Evolutionary conservation across 2,113 vertebrate species (phyloP).

Genomic region (Talpa occidentalis): DNA sequence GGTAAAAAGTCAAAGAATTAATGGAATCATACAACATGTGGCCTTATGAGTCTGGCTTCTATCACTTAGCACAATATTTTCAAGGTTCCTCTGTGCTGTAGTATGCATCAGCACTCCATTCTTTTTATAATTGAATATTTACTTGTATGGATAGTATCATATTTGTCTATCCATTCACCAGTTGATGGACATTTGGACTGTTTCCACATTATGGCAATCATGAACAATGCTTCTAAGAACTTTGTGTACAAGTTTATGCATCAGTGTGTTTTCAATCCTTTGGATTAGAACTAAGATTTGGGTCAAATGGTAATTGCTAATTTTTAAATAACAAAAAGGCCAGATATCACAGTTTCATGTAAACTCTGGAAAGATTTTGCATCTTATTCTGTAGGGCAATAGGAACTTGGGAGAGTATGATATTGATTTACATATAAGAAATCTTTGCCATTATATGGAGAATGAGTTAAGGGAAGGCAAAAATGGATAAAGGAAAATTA

Average conservation of each 20-base stretch:
- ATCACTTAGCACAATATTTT: constrained; percentile 1
- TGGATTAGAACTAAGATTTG: not conserved
- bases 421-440: not conserved
- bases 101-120: not conserved
- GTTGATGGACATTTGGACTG: not conserved
- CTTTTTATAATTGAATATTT: not conserved
- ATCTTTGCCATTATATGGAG: not conserved
- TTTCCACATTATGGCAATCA: not conserved
- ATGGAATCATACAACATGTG: not conserved
- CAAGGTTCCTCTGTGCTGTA: not conserved
- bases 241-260: not conserved
- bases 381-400: not conserved
- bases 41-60: not conserved
- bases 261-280: not conserved
- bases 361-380: not conserved
- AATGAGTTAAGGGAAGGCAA: constrained; percentile 59
- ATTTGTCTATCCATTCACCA: constrained; percentile 3
- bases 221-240: not conserved
- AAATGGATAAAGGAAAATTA: constrained; percentile 60
- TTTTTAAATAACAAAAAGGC: not conserved
- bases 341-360: not conserved
- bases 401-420: not conserved
- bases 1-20: not conserved
- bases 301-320: not conserved
- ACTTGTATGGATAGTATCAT: not conserved